Evolutionary conservation across 37 sponge, comb jelly and placozoan species (phyloP).

Genomic region (Mnemiopsis leidyi): DNA sequence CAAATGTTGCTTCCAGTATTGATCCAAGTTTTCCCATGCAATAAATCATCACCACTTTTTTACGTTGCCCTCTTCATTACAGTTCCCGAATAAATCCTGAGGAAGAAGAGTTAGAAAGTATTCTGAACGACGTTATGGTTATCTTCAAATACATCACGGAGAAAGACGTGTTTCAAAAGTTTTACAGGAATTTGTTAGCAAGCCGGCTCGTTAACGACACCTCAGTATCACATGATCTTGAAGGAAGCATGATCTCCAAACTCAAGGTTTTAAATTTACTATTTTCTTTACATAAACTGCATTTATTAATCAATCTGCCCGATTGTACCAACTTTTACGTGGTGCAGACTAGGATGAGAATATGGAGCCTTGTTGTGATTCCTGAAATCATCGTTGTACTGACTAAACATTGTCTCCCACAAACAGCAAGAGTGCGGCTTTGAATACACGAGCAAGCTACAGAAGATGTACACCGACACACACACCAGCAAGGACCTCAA

Average conservation of each 20-base stretch:
- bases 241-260: conserved; percentile 99
- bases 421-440: conserved; percentile 69
- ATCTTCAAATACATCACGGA: conserved; percentile 96
- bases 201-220: conserved; percentile 90
- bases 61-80: no score
- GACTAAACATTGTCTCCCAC: no score
- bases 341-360: no score
- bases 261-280: no score
- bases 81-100: conserved; percentile 79
- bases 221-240: conserved; percentile 97
- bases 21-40: no score
- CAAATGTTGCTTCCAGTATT: no score
- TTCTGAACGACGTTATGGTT: conserved; percentile 73
- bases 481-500: conserved; percentile 92
- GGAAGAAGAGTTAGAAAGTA: conserved; percentile 89
- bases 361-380: no score
- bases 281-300: no score
- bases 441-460: conserved; percentile 98
- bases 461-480: conserved; percentile 98
- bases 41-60: no score
- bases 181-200: conserved; percentile 94
- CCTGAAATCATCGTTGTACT: no score
- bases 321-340: no score
- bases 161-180: conserved; percentile 99
- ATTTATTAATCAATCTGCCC: no score